A percentile compares a stretch with the other conserved stretches of the same genome.
phyloP scores from a whole-genome alignment of 2,797 vertebrate species.

The Gila robusta region DNA sequence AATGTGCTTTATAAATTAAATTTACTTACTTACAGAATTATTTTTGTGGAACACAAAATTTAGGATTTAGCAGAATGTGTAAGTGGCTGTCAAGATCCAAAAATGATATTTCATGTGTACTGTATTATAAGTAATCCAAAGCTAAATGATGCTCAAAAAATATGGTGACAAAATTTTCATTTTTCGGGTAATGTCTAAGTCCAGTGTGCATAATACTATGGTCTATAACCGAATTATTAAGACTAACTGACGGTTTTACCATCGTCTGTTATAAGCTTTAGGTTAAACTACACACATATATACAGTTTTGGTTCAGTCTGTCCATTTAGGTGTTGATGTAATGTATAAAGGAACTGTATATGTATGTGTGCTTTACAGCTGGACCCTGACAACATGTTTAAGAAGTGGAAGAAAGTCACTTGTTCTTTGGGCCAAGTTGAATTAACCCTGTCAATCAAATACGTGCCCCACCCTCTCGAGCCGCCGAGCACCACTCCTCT shows the following conservation, averaged over 20 bases:
- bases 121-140: background rate
- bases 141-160: background rate
- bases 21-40: background rate
- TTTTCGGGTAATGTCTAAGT: background rate
- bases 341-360: slow-evolving; percentile 21
- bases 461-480: slow-evolving; percentile 70
- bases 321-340: background rate
- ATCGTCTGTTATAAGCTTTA: background rate
- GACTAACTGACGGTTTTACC: background rate
- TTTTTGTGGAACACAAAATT: no score
- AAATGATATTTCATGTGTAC: background rate
- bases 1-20: no score
- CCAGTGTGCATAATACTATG: background rate
- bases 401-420: slow-evolving; percentile 74
- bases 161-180: background rate
- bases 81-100: background rate
- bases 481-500: slow-evolving; percentile 66
- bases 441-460: slow-evolving; percentile 76
- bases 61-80: no score
- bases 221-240: background rate
- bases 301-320: background rate
- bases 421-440: slow-evolving; percentile 70
- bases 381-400: slow-evolving; percentile 63
- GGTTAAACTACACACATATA: background rate
- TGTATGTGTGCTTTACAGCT: slow-evolving; percentile 66